Evolutionary conservation across 2,113 vertebrate species (phyloP).

Genomic region (Oreochromis aureus): DNA sequence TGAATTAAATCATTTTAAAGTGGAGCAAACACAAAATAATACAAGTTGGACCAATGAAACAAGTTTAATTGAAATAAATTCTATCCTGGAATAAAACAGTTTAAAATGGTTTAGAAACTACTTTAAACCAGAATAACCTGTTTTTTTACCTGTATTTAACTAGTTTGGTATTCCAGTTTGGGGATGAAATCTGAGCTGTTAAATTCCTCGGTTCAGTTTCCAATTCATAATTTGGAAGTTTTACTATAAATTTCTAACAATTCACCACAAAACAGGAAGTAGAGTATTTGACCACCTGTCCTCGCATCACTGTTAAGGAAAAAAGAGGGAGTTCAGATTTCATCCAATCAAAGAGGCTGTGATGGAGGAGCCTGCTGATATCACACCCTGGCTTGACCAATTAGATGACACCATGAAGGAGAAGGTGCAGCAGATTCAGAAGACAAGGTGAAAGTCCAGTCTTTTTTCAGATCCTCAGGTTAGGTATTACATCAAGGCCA

Average conservation of each 20-base stretch:
- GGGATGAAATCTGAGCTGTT: neutral
- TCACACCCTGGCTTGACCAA: constrained; percentile 91
- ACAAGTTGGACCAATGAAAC: neutral
- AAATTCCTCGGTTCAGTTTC: neutral
- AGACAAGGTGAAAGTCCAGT: constrained; percentile 78
- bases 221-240: neutral
- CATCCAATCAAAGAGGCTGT: constrained; percentile 92
- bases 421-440: constrained; percentile 91
- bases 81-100: neutral
- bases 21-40: neutral
- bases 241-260: neutral
- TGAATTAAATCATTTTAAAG: neutral
- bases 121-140: neutral
- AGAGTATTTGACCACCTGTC: neutral
- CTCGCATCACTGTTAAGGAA: constrained; percentile 66
- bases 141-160: neutral
- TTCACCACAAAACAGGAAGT: neutral
- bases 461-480: neutral
- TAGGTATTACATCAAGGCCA: neutral
- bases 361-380: constrained; percentile 90
- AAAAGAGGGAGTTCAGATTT: constrained; percentile 94
- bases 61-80: neutral
- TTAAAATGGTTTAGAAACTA: rapidly evolving
- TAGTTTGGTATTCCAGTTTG: neutral
- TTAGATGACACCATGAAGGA: constrained; percentile 90